These are phyloP conservation scores for Leucophora obtusa DNA, from an alignment of 2,888 invertebrate species.

Conservation along the genomic window DNA sequence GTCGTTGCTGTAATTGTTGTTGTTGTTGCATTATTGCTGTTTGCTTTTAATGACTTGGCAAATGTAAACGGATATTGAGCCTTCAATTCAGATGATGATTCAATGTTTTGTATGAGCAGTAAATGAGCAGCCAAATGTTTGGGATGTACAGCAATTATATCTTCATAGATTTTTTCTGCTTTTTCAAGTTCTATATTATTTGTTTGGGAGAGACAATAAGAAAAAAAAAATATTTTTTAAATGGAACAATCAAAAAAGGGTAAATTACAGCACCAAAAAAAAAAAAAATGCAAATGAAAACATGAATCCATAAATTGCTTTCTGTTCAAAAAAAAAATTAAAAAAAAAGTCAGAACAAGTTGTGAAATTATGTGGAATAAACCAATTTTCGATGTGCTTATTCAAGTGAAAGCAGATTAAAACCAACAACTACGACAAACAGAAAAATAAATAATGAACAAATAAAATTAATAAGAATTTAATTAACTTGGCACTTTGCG, in stretches of 20 bases:
- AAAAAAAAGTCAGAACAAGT: slow-evolving; percentile 5
- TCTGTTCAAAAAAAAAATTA: not conserved
- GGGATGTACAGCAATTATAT: slow-evolving; percentile 85
- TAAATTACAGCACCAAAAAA: slow-evolving; percentile 8
- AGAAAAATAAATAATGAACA: slow-evolving; percentile 13
- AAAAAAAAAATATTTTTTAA: slow-evolving; percentile 3
- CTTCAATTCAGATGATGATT: slow-evolving; percentile 79
- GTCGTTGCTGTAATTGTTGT: slow-evolving; percentile 48
- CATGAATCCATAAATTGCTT: slow-evolving; percentile 18
- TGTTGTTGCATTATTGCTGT: slow-evolving; percentile 65
- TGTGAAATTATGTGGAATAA: slow-evolving; percentile 57
- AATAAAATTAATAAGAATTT: slow-evolving; percentile 59
- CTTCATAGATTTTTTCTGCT: slow-evolving; percentile 86
- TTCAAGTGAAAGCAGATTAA: slow-evolving; percentile 54
- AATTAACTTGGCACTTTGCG: slow-evolving; percentile 62
- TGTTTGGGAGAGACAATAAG: slow-evolving; percentile 68
- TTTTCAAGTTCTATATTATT: slow-evolving; percentile 81
- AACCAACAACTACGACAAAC: slow-evolving; percentile 35
- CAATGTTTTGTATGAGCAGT: slow-evolving; percentile 88
- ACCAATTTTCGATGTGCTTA: slow-evolving; percentile 41
- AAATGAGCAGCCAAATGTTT: slow-evolving; percentile 88
- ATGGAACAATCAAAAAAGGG: slow-evolving; percentile 10
- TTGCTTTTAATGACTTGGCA: slow-evolving; percentile 78
- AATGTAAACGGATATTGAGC: slow-evolving; percentile 79
- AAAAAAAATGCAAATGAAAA: slow-evolving; percentile 22